Evolutionary conservation across 2,888 invertebrate genomes (phyloP), one percentile per base, ranked within the genome.

Genomic region (Eucera pruinosa): DNA sequence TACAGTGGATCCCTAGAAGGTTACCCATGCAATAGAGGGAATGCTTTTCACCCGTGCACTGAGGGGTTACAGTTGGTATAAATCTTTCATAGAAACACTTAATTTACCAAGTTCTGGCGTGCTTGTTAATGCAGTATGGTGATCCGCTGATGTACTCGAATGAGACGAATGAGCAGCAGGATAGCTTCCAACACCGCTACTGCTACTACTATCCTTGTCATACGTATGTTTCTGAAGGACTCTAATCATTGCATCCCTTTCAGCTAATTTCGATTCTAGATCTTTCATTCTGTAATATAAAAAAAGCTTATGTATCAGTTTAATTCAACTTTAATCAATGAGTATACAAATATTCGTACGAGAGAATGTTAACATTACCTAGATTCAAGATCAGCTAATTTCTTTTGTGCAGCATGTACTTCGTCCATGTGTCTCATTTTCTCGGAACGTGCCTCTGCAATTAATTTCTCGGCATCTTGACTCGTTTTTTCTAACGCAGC

Each of bases 381-480:
- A 90, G 96, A 95, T 93, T 97, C 97, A 23, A 97, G 93, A 90
- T 97, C 97, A 1, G 97, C 96, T n/a, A 96, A 94, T 90, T 96
- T 96, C 91, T 96, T 96, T 92, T 97, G 96, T 7, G 97, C 96
- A 11, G 95, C 95, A 90, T 97, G 97, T 30, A 97, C 94, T 90
- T 97, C 97, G 90, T 97, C 97, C 96, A 97, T 96, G 90, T 97
- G 97, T 60, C 96, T 95, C 88, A 97, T 95, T 92, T 97, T 97
- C 90, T 97, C 97, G 78, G 95, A 96, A 82, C 97, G 94, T 6
- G 97, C 97, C 91, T 97, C 97, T 0, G 97, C 96, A 92, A 97
- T 97, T 62, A 97, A 93, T 84, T 96, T 95, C 90, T 97, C 97
- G 1, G 96, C 96, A 89, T 97, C 97, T 83, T 96, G 96, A 73